Percentiles rank a stretch among this genome's conserved stretches.
phyloP scores from a whole-genome alignment of 2,797 vertebrate species.

The Limosa lapponica region DNA sequence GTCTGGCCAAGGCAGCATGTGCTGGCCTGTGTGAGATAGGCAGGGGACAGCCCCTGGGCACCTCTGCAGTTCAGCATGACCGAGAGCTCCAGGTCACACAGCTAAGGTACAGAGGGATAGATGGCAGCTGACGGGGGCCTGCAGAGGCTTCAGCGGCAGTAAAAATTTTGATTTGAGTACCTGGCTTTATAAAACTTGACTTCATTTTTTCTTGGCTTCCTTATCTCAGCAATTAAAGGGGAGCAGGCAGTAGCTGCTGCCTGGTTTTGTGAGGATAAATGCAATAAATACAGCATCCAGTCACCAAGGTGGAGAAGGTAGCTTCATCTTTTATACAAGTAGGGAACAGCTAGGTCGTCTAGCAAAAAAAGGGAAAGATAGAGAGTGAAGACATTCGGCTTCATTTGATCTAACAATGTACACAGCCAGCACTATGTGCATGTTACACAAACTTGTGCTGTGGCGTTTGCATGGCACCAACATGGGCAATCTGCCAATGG shows the following conservation, averaged over 20 bases:
- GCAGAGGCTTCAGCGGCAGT: neutral
- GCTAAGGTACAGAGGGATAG: neutral
- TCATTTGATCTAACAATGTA: neutral
- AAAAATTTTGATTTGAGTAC: neutral
- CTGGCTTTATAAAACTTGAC: neutral
- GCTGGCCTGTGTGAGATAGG: rapidly evolving
- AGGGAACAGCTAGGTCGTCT: neutral
- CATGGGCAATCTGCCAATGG: neutral
- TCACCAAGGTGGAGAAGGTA: neutral
- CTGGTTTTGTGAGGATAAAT: neutral
- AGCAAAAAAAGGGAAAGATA: neutral
- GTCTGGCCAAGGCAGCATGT: neutral
- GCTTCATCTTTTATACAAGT: neutral
- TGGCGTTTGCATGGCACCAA: neutral
- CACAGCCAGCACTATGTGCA: neutral
- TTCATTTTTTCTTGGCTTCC: neutral
- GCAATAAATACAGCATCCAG: neutral
- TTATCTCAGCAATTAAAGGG: neutral
- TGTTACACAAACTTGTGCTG: neutral
- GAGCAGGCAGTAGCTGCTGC: neutral
- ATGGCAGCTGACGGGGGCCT: neutral
- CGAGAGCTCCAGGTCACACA: neutral
- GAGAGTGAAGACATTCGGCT: neutral
- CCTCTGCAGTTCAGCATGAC: neutral
- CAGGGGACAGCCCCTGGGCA: neutral